Evolutionary conservation across 1,140 invertebrate genomes (phyloP), one percentile per base, ranked within the genome.

Genomic region (Saccostrea echinata): DNA sequence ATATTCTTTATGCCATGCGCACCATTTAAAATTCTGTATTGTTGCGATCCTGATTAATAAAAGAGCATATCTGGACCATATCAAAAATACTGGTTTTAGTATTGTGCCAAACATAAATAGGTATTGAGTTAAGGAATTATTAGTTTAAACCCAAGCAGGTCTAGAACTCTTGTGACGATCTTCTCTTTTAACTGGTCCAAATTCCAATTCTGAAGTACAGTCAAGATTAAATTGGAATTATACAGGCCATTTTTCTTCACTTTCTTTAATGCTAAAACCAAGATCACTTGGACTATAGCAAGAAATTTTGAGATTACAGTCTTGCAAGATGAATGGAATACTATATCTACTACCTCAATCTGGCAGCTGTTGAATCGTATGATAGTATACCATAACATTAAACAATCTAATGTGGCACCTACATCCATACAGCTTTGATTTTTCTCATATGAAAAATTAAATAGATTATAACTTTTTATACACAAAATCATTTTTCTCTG

Each of bases 21-120:
- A 76, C 68, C 68, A 27, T 76, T 76, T 76, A 76, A 76, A 76
- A 33, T 76, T 76, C 68, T 76, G 68, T 16, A 76, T 76, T 76
- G 68, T 76, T 13, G 68, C 24, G 11, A 76, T 76, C 68, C 68
- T 76, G 68, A 76, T 76, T 76, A 76, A 76, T 76, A 76, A 76
- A 76, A 76, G 68, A 76, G 27, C 68, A 76, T 27, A 76, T 76
- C 16, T 76, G 16, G 68, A 33, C 68, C 68, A 76, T 76, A 76
- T 76, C 68, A 76, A 33, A 76, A 76, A 76, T 76, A 76, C 27
- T 27, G 68, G 68, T 76, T 76, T 76, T 76, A 76, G 68, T 27
- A 76, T 76, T 76, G 68, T 76, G 68, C 68, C 68, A 76, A 76
- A 76, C 68, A 76, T 76, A 76, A 76, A 76, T 76, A 76, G 68